Evolutionary conservation across 2,113 vertebrate genomes (phyloP).

Genomic region (Eidolon helvum): DNA sequence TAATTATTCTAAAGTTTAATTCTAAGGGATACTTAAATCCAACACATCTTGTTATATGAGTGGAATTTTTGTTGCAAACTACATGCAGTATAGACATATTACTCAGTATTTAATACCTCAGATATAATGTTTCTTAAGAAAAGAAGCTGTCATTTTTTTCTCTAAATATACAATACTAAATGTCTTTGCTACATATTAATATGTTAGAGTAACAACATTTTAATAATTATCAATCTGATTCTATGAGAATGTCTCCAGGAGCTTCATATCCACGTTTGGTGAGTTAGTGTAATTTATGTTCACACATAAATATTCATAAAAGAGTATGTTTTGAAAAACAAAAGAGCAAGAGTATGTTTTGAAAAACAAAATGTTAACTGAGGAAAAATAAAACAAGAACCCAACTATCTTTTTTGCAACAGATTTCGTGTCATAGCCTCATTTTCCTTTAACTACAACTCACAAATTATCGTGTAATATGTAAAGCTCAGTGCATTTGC

Average conservation of each 20-base stretch:
- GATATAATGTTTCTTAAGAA: neutral
- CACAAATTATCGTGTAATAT: neutral
- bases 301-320: slow-evolving; percentile 32
- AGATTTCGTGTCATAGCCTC: neutral
- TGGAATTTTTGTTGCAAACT: neutral
- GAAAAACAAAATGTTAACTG: neutral
- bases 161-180: neutral
- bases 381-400: neutral
- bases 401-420: neutral
- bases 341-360: neutral
- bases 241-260: neutral
- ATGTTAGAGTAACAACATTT: neutral
- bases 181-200: neutral
- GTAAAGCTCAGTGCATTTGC: neutral
- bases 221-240: neutral
- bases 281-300: neutral
- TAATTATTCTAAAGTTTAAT: slow-evolving; percentile 58
- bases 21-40: slow-evolving; percentile 51
- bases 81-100: neutral
- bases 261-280: slow-evolving; percentile 3
- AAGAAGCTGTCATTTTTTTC: neutral
- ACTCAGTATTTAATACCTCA: neutral
- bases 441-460: slow-evolving; percentile 1
- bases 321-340: slow-evolving; percentile 22
- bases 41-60: neutral